Conservation (phyloP, 2,888 invertebrate genomes). For the Phyto melanocephala region DNA sequence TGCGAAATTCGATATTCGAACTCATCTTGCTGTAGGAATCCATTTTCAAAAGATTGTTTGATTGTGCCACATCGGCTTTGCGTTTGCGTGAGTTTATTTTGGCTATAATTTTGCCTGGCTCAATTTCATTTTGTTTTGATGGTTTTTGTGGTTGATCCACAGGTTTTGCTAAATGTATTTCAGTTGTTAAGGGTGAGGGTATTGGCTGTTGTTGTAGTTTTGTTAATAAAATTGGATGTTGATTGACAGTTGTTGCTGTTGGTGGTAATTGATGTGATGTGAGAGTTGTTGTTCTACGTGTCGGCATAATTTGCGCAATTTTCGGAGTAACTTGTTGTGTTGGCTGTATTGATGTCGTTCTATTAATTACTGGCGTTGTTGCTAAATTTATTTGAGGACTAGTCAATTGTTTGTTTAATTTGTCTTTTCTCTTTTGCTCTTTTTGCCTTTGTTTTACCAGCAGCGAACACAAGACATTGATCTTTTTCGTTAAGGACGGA, state of each 20-base stretch:
- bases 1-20: constrained; percentile 73
- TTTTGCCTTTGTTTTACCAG: constrained; percentile 75
- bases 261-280: not conserved
- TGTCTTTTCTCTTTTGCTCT: constrained; percentile 68
- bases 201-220: not conserved
- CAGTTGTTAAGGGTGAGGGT: not conserved
- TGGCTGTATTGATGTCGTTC: not conserved
- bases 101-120: not conserved
- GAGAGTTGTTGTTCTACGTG: constrained; percentile 20
- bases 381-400: constrained; percentile 15
- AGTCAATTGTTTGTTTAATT: not conserved
- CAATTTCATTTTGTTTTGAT: not conserved
- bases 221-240: not conserved
- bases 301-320: constrained; percentile 48
- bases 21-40: constrained; percentile 67
- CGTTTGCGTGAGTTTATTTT: constrained; percentile 41
- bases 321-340: not conserved
- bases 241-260: not conserved
- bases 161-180: not conserved
- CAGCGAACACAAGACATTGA: constrained; percentile 75
- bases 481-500: constrained; percentile 77
- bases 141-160: not conserved
- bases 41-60: constrained; percentile 32
- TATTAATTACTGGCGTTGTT: not conserved
- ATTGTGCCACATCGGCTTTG: constrained; percentile 2